Evolutionary conservation across 2,797 vertebrate genomes (phyloP).

Genomic region (Danio kyathit): DNA sequence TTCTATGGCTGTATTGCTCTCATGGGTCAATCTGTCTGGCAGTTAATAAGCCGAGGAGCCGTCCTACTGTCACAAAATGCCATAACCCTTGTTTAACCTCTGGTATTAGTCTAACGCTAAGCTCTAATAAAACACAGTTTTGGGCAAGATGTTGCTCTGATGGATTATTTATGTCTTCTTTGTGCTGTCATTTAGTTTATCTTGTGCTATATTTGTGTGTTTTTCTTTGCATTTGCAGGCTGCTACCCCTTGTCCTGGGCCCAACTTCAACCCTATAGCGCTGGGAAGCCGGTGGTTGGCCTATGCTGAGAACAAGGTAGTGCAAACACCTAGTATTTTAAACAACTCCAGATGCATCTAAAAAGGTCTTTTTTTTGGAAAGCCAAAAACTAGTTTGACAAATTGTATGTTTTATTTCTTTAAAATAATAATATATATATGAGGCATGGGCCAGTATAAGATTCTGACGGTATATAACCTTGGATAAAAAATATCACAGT

Average conservation of each 20-base stretch:
- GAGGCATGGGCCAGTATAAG: too few species aligned
- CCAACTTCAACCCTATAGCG: conserved; percentile 96
- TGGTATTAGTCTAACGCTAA: conserved; percentile 26
- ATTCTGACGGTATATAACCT: too few species aligned
- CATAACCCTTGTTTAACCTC: conserved; percentile 68
- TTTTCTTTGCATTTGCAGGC: conserved; percentile 80
- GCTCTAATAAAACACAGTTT: conserved; percentile 25
- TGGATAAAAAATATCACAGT: too few species aligned
- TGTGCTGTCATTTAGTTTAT: conserved; percentile 25
- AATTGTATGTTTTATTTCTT: not conserved
- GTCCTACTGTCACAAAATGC: conserved; percentile 75
- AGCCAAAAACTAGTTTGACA: not conserved
- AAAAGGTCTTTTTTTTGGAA: conserved; percentile 56
- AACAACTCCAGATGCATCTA: not conserved
- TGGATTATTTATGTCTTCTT: conserved; percentile 3
- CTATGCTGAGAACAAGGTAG: conserved; percentile 98
- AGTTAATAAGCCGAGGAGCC: conserved; percentile 83
- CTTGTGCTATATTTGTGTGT: conserved; percentile 35
- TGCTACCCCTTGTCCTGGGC: conserved; percentile 97
- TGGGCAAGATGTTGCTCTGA: conserved; percentile 11
- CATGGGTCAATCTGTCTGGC: conserved; percentile 75
- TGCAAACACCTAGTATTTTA: conserved; percentile 23
- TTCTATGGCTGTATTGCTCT: conserved; percentile 69
- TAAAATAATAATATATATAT: too few species aligned
- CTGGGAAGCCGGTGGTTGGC: conserved; percentile 96